A percentile compares a stretch with the other conserved stretches of the same genome.
phyloP scores from a whole-genome alignment of 2,797 vertebrate species.

The Pelodytes ibericus region DNA sequence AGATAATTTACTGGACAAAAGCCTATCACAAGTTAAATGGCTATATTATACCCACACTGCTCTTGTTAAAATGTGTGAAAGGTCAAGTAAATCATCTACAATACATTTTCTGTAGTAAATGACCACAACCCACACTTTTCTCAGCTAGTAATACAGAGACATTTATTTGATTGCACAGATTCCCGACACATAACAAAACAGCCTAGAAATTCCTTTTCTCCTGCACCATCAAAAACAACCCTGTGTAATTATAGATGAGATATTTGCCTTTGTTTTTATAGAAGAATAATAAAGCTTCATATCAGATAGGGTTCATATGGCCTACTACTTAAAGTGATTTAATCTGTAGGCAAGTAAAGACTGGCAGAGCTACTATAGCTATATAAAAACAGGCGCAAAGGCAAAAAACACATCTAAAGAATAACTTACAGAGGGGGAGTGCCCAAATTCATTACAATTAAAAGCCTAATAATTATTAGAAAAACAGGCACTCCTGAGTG shows the following conservation, averaged over 20 bases:
- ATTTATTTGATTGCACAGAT: too few species aligned
- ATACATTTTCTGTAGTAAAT: too few species aligned
- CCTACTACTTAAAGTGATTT: neutral
- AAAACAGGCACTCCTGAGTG: conserved; percentile 32
- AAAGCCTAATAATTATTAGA: conserved; percentile 30
- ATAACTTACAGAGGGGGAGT: conserved; percentile 1
- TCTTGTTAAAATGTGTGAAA: too few species aligned
- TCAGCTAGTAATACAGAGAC: too few species aligned
- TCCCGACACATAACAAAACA: too few species aligned
- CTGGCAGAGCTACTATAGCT: neutral
- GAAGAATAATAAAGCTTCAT: neutral
- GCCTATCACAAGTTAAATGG: too few species aligned
- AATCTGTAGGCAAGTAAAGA: neutral
- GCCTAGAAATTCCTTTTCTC: too few species aligned
- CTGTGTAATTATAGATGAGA: neutral
- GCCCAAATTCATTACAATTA: conserved; percentile 37
- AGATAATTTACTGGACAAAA: too few species aligned
- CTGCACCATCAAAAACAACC: neutral
- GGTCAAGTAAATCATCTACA: too few species aligned
- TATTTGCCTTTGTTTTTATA: neutral
- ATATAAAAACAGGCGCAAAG: neutral
- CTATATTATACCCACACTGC: too few species aligned
- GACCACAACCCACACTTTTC: too few species aligned
- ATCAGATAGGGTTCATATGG: neutral
- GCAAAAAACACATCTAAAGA: conserved; percentile 2